Base-by-base conservation (phyloP, 2,888 invertebrate species). In the Spodoptera picta region DNA sequence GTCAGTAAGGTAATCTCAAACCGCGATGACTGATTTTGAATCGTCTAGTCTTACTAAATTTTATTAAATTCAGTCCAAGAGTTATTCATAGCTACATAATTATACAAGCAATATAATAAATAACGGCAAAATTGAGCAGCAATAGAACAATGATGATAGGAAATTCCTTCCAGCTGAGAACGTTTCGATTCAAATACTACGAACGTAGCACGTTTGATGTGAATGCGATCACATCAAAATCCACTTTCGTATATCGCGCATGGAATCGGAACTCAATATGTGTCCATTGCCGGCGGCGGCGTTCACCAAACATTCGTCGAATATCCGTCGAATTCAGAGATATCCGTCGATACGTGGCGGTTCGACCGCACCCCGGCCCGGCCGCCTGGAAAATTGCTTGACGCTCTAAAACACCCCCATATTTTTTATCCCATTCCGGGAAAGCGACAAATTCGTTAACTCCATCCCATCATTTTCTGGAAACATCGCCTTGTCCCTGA, bases 331-430 rank as follows among this genome's bases (percentile, higher is more conserved):
- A 45, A 54, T 67, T 47, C 52, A 43, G 46, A 55, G 44, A 75
- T 71, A 58, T 60, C 59, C 41, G 50, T 36, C 10, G 19, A 24
- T 58, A 56, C 53, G 53, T 46, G 49, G 23, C 42, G 41, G 54
- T 65, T 43, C 41, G 36, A 48, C 60, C 41, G 31, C 50, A 48
- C 52, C 72, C 51, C 19, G 6, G 49, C 56, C 49, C 53, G 42
- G 58, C 65, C 68, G 57, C 53, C 65, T 68, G 71, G 75, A 71
- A 80, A 80, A 81, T 79, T 66, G 60, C 60, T 77, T 57, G 75
- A 54, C 59, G 57, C 61, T 66, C 70, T 73, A 69, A 73, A 80
- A 77, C 62, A 69, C 47, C 65, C 52, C 58, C 59, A 60, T 56
- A 51, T 75, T 77, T 72, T 67, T 78, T 75, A 72, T 77, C 66